A percentile compares a stretch with the other conserved stretches of the same genome.
phyloP scores from a whole-genome alignment of 2,113 vertebrate species.

The Ammodytes marinus region DNA sequence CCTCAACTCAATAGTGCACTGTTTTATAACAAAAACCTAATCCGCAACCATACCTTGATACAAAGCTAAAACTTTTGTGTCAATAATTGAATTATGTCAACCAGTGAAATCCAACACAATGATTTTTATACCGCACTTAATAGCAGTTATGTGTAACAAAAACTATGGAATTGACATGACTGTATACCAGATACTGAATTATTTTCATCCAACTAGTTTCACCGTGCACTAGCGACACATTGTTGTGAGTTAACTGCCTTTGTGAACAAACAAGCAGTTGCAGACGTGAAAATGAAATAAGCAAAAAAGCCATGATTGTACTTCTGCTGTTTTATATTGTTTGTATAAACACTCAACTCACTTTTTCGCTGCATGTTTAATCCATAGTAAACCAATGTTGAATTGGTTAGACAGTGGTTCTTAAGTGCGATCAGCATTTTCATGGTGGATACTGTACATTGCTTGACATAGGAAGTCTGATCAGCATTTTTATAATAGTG shows the following conservation, averaged over 20 bases:
- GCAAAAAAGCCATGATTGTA: background rate
- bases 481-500: background rate
- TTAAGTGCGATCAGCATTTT: background rate
- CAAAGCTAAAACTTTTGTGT: constrained; percentile 4
- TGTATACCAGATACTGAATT: background rate
- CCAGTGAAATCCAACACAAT: background rate
- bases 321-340: constrained; percentile 3
- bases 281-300: background rate
- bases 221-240: background rate
- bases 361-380: too few relatives aligned
- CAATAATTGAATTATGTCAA: constrained; percentile 7
- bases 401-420: background rate
- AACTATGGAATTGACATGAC: background rate
- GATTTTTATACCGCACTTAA: constrained; percentile 10
- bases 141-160: background rate
- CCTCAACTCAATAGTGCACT: background rate
- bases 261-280: background rate
- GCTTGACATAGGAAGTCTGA: background rate
- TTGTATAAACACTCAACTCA: background rate
- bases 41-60: background rate
- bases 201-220: background rate
- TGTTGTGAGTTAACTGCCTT: background rate
- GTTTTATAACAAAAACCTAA: constrained; percentile 2
- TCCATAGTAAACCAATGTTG: too few relatives aligned
- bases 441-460: constrained; percentile 1